phyloP scores from a whole-genome alignment of 2,113 vertebrate species.

The Pseudonaja textilis region DNA sequence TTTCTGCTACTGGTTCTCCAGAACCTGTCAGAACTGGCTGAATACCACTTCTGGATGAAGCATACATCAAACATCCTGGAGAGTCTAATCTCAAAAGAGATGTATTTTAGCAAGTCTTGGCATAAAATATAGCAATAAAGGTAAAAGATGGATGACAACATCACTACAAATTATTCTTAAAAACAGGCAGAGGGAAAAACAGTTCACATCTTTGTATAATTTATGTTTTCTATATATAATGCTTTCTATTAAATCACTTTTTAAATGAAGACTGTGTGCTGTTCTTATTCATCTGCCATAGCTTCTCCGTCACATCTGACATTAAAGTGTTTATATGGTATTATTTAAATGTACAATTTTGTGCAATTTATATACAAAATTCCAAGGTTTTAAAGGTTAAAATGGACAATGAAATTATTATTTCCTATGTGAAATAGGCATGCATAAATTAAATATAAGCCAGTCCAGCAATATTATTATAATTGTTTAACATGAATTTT shows the following conservation, averaged over 20 bases:
- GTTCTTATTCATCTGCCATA: background rate
- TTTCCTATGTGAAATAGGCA: slow-evolving; percentile 13
- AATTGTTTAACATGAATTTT: background rate
- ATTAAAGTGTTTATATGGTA: slow-evolving; percentile 3
- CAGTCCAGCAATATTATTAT: background rate
- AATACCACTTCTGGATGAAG: background rate
- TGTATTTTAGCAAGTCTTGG: background rate
- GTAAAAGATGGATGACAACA: background rate
- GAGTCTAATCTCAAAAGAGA: background rate
- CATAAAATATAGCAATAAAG: background rate
- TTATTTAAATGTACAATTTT: background rate
- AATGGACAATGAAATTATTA: slow-evolving; percentile 28
- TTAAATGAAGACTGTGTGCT: background rate
- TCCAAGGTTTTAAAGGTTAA: slow-evolving; percentile 26
- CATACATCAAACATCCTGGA: background rate
- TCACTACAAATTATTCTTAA: background rate
- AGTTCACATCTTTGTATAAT: background rate
- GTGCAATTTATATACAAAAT: background rate
- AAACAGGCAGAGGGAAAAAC: background rate
- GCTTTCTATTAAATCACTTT: background rate
- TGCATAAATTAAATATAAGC: slow-evolving; percentile 25
- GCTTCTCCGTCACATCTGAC: background rate
- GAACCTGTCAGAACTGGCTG: too few relatives aligned
- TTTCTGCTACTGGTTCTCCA: too few relatives aligned
- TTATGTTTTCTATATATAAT: background rate